A percentile compares a stretch with the other conserved stretches of the same genome.
Conservation (phyloP, 1,140 invertebrate genomes). For the Hypsibius dujardini region DNA sequence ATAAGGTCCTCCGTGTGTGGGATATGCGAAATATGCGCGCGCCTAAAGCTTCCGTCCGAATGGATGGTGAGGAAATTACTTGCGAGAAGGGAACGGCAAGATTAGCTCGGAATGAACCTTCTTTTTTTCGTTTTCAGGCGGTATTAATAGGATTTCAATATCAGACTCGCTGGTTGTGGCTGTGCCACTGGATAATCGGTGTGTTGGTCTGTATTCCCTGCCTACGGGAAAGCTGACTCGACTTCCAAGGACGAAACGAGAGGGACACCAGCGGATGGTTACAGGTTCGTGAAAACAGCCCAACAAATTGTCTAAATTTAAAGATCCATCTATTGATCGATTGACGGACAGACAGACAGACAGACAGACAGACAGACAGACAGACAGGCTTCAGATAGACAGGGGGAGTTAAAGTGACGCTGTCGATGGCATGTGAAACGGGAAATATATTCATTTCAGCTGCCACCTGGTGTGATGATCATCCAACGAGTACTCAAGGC, state of each 20-base stretch:
- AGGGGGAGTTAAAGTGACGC: too few species aligned
- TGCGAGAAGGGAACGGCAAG: too few species aligned
- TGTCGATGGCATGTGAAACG: too few species aligned
- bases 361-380: too few species aligned
- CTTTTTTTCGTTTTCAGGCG: slow-evolving; percentile 37
- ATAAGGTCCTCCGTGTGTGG: slow-evolving; percentile 87
- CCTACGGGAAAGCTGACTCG: slow-evolving; percentile 68
- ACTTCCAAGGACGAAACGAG: slow-evolving; percentile 49
- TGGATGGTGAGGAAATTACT: slow-evolving; percentile 39
- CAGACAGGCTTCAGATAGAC: too few species aligned
- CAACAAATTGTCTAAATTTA: too few species aligned
- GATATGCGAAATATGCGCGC: slow-evolving; percentile 90
- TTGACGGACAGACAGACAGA: too few species aligned
- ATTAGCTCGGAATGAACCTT: too few species aligned
- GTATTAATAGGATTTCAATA: slow-evolving; percentile 71
- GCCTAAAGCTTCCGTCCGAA: slow-evolving; percentile 73
- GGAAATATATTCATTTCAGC: background rate
- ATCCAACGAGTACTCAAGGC: slow-evolving; percentile 16
- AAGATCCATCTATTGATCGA: too few species aligned
- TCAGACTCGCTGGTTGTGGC: slow-evolving; percentile 68
- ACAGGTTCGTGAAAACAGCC: slow-evolving; percentile 11
- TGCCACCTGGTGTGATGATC: slow-evolving; percentile 18
- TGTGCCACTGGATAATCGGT: slow-evolving; percentile 89
- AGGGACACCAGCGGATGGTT: slow-evolving; percentile 24
- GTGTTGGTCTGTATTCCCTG: slow-evolving; percentile 83